Conservation (phyloP, 2,888 invertebrate species). For the Melanostoma mellinum region DNA sequence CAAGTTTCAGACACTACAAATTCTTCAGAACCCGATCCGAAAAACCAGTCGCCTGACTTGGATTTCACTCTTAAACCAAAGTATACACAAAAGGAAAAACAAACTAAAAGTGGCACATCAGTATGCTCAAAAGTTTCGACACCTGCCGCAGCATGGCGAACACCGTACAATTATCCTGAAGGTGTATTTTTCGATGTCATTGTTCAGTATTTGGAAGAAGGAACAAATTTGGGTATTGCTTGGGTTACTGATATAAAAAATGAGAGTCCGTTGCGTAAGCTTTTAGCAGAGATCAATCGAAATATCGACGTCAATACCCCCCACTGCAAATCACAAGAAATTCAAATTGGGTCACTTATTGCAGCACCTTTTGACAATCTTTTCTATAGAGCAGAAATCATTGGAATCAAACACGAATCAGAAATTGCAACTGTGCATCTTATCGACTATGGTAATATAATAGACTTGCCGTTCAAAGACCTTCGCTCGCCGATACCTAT, state of each 20-base stretch:
- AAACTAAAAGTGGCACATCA: constrained; percentile 24
- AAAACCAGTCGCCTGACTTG: constrained; percentile 4
- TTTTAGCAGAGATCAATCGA: constrained; percentile 74
- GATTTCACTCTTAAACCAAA: constrained; percentile 58
- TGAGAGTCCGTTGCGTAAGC: constrained; percentile 68
- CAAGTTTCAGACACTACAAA: neutral
- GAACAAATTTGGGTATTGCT: constrained; percentile 43
- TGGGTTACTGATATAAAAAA: constrained; percentile 75
- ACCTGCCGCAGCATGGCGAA: constrained; percentile 64
- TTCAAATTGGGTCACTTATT: constrained; percentile 73
- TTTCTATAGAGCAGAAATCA: constrained; percentile 74
- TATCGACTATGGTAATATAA: constrained; percentile 75
- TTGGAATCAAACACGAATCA: constrained; percentile 32
- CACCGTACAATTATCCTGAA: constrained; percentile 61
- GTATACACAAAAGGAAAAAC: constrained; percentile 4
- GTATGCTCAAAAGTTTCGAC: constrained; percentile 46
- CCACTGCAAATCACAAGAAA: constrained; percentile 61
- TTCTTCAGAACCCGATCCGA: neutral
- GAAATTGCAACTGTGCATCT: constrained; percentile 72
- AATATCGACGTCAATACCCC: constrained; percentile 55
- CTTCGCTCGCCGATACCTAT: constrained; percentile 74
- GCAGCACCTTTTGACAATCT: constrained; percentile 74
- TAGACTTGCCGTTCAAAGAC: constrained; percentile 68
- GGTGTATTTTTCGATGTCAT: constrained; percentile 73
- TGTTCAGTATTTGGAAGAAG: constrained; percentile 73